A percentile compares a stretch with the other conserved stretches of the same genome.
Conservation (phyloP, 92 coral and sea anemone genomes). For the Blastomussa wellsi region DNA sequence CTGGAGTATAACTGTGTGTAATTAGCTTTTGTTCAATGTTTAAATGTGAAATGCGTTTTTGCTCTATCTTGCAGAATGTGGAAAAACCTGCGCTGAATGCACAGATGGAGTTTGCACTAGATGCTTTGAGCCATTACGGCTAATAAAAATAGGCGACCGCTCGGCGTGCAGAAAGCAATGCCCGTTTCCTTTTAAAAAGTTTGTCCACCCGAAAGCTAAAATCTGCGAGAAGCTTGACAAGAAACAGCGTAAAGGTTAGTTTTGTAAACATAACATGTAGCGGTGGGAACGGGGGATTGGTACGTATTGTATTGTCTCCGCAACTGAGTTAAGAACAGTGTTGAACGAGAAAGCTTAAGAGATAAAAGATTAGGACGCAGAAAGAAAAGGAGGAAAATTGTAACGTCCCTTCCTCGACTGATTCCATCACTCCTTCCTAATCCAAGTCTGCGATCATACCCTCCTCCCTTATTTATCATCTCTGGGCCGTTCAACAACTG, state of each 20-base stretch:
- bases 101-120: conserved; percentile 13
- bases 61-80: conserved; percentile 6
- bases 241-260: neutral
- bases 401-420: neutral
- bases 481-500: too few species aligned
- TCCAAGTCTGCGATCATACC: too few species aligned
- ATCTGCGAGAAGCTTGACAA: neutral
- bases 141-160: neutral
- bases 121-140: neutral
- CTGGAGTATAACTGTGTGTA: neutral
- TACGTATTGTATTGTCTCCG: neutral
- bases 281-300: neutral
- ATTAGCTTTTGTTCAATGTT: neutral
- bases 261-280: neutral
- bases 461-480: too few species aligned
- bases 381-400: too few species aligned
- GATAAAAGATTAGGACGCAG: too few species aligned
- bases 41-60: neutral
- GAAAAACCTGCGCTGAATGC: conserved; percentile 3
- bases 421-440: neutral
- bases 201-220: neutral
- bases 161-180: neutral
- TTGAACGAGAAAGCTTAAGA: too few species aligned
- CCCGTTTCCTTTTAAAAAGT: neutral
- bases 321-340: too few species aligned